Conservation (phyloP, 1,140 invertebrate genomes). For the Ganaspis sp. region DNA sequence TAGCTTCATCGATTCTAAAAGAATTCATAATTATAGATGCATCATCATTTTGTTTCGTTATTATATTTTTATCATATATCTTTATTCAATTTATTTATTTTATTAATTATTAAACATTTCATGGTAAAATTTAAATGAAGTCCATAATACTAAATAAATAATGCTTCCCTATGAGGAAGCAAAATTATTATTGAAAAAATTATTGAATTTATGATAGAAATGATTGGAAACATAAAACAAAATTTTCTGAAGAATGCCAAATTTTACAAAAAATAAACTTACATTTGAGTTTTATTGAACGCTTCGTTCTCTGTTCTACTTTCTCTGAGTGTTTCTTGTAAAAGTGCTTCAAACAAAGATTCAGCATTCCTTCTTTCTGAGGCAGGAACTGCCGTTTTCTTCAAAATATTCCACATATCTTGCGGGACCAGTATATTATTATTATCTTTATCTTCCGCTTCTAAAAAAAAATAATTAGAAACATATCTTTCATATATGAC, state of each 20-base stretch:
- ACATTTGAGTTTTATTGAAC: conserved; percentile 9
- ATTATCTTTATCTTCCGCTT: not conserved
- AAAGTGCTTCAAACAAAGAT: not conserved
- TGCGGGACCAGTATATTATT: not conserved
- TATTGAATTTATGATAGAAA: too few relatives aligned
- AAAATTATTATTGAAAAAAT: too few relatives aligned
- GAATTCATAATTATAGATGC: not conserved
- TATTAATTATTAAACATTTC: too few relatives aligned
- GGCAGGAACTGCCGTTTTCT: conserved; percentile 6
- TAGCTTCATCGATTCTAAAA: conserved; percentile 15
- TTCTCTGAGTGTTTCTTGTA: not conserved
- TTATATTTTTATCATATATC: not conserved
- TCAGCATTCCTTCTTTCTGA: not conserved
- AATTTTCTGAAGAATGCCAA: too few relatives aligned
- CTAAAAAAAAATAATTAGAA: not conserved
- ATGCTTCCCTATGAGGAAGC: too few relatives aligned
- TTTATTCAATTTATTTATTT: too few relatives aligned
- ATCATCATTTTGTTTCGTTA: not conserved
- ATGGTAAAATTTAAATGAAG: too few relatives aligned
- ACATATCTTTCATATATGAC: not conserved
- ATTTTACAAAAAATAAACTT: not conserved
- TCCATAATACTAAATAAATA: too few relatives aligned
- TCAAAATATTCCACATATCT: conserved; percentile 26
- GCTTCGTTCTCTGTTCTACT: not conserved
- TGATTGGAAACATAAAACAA: too few relatives aligned